Evolutionary conservation across 2,797 vertebrate species (phyloP), one percentile per base, ranked within the genome.

Genomic region (Hydrolagus colliei): DNA sequence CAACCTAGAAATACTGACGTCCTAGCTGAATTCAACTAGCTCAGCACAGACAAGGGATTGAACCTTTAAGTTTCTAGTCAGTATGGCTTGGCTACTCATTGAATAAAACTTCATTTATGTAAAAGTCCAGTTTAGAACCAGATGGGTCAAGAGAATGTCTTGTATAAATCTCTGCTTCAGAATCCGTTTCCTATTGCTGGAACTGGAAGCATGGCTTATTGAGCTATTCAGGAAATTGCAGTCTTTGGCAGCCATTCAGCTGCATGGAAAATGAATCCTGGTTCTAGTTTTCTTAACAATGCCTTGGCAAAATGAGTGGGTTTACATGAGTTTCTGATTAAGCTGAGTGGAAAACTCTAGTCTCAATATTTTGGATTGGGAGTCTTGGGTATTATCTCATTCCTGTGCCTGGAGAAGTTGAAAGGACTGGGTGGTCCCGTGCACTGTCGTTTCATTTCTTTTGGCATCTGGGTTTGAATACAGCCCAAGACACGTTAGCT

Each of bases 251-350:
- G 67, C 11, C 18, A 2, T 84, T 84, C 65, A 52, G 12, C 67
- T 14, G 35, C 35, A 12, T 71, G 9, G 16, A 84, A 84, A 82
- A 68, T 41, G 10, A 71, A 52, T 16, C 32, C 32, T 71, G 32
- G 65, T 41, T 71, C 79, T 11, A 84, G 20, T 84, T 18, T 27
- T 71, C 79, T 12, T 20, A 35, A 84, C 41, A 10, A 32, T 84
- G 32, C 79, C 27, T 71, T 84, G 79, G 32, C 27, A 41, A 67
- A 71, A 41, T 52, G 32, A 68, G 68, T 67, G 62, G 4, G 18
- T 71, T 71, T 9, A 12, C 79, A 71, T 52, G 65, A 84, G 65
- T 84, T 84, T 68, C 35, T 84, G 79, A 71, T 84, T 68, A 84
- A 84, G 65, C 65, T 52, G 32, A 4, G 41, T 52, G 13, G 20